Evolutionary conservation across 2,797 vertebrate species (phyloP), one percentile per base, ranked within the genome.

Genomic region (Chloroceryle inda): DNA sequence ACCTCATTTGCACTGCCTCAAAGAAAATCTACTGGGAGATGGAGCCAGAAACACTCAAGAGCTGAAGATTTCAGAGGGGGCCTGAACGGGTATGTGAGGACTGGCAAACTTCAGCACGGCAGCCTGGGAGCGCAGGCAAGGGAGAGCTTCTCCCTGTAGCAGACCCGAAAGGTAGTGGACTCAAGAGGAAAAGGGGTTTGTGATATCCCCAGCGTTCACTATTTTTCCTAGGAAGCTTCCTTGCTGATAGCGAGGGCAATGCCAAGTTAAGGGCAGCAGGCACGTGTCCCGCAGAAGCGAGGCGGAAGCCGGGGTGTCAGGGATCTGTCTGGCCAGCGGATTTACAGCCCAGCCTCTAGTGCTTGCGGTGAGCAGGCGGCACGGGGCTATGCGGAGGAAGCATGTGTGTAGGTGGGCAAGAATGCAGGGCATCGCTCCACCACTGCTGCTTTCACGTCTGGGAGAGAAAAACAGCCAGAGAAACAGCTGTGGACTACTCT

Each of bases 351-450:
- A 35, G 68, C 72, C 81, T 88, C 40, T 44, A 20, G 68, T 18
- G 29, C 67, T 66, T 35, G 61, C 8, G 62, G 89, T 69, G 20
- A 94, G 91, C 58, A 38, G 67, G 96, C 89, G 31, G 94, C 89
- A 21, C 16, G 29, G 92, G 74, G 94, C 47, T 86, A 90, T 92
- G 69, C 7, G 23, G 59, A 63, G 55, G 52, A 89, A 69, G 92
- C 90, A 88, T 89, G 71, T 96, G 91, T 96, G 94, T 97, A 97
- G 96, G 93, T 97, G 95, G 96, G 79, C 84, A 64, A 93, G 94
- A 97, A 97, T 91, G 96, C 73, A 72, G 94, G 27, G 83, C 89
- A 75, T 40, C 37, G 29, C 79, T 67, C 68, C 7, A 3, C 37
- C 24, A 33, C 58, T 64, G 89, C 89, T 38, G 75, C 92, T 93